These are phyloP conservation scores for Aradophagus sp. DNA, from an alignment of 1,140 invertebrate genomes.

Conservation along the genomic window DNA sequence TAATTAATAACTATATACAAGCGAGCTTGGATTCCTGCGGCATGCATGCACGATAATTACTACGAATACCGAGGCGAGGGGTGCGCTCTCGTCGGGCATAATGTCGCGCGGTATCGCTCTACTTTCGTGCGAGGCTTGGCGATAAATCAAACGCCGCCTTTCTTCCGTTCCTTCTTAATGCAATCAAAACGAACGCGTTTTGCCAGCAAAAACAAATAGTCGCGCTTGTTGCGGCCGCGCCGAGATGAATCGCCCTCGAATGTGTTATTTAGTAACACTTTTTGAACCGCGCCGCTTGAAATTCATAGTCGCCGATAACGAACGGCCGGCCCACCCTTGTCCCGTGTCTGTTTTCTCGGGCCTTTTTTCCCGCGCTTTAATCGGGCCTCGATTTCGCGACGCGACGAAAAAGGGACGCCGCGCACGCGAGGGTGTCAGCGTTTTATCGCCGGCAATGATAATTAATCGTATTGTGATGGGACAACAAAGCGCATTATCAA, in stretches of 20 bases:
- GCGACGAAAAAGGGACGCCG: no score
- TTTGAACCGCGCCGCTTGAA: slow-evolving; percentile 11
- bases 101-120: slow-evolving; percentile 50
- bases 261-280: slow-evolving; percentile 11
- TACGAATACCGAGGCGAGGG: slow-evolving; percentile 44
- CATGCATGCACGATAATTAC: slow-evolving; percentile 54
- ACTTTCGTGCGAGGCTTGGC: slow-evolving; percentile 40
- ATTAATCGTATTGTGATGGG: no score
- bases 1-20: slow-evolving; percentile 56
- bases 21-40: slow-evolving; percentile 51
- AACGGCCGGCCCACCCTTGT: no score
- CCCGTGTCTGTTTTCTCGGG: no score
- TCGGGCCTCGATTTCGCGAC: no score
- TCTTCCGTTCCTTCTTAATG: slow-evolving; percentile 48
- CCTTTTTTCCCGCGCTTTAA: no score
- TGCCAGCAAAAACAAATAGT: slow-evolving; percentile 29
- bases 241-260: slow-evolving; percentile 22
- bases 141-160: slow-evolving; percentile 43
- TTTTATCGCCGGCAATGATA: no score
- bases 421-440: neutral
- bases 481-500: no score
- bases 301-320: slow-evolving; percentile 13
- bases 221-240: slow-evolving; percentile 12
- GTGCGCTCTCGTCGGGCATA: slow-evolving; percentile 48
- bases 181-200: slow-evolving; percentile 51